Evolutionary conservation across 2,113 vertebrate species (phyloP).

Genomic region (Mesembrinibis cayennensis): DNA sequence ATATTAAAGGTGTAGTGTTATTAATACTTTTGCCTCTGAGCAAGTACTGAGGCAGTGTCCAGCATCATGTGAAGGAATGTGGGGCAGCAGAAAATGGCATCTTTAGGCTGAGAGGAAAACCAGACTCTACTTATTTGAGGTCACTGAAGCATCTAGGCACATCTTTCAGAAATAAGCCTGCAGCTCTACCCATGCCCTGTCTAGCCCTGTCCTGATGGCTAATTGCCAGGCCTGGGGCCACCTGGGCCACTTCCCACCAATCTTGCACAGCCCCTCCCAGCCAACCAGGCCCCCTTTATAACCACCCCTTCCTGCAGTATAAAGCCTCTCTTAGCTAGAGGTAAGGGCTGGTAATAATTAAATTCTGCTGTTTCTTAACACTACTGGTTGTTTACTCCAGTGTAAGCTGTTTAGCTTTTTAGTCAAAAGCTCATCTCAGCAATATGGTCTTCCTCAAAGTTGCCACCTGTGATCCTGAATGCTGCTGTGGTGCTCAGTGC

Average conservation of each 20-base stretch:
- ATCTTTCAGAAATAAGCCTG: not conserved
- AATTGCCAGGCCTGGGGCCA: not conserved
- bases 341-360: not conserved
- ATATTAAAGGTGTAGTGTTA: not conserved
- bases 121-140: not conserved
- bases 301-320: rapidly evolving
- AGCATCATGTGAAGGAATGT: not conserved
- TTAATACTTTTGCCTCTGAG: not conserved
- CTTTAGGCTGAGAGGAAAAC: not conserved
- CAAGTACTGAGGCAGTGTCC: not conserved
- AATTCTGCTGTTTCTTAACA: not conserved
- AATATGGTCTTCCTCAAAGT: not conserved
- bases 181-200: not conserved
- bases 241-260: not conserved
- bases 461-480: not conserved
- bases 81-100: not conserved
- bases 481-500: not conserved
- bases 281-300: not conserved
- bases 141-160: not conserved
- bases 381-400: not conserved
- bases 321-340: rapidly evolving
- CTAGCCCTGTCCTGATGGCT: not conserved
- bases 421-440: not conserved
- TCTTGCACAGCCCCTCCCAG: not conserved
- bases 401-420: not conserved